phyloP scores from a whole-genome alignment of 2,113 vertebrate species.

The Pygoscelis adeliae region DNA sequence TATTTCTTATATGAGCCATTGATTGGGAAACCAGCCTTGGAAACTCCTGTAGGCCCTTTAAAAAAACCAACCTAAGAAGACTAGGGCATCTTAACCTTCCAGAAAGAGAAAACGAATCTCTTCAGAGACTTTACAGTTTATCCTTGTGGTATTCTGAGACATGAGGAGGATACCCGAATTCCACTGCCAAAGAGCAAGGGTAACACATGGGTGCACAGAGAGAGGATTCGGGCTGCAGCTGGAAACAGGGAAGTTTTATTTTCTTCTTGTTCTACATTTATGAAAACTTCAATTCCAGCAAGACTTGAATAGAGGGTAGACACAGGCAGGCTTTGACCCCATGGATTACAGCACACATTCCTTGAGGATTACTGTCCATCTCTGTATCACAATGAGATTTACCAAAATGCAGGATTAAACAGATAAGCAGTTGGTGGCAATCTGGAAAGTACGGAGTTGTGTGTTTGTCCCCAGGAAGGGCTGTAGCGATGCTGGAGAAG shows the following conservation, averaged over 20 bases:
- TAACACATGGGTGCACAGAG: neutral
- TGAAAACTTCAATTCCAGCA: neutral
- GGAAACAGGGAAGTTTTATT: neutral
- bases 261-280: neutral
- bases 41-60: neutral
- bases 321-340: neutral
- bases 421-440: neutral
- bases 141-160: neutral
- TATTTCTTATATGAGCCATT: neutral
- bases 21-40: neutral
- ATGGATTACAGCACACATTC: neutral
- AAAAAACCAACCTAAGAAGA: neutral
- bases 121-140: neutral
- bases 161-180: neutral
- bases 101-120: neutral
- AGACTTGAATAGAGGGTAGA: neutral
- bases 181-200: neutral
- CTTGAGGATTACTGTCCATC: neutral
- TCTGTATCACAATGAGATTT: neutral
- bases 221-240: neutral
- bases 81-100: neutral
- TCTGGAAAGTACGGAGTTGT: neutral
- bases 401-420: neutral
- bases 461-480: neutral
- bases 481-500: neutral